Evolutionary conservation across 2,797 vertebrate genomes (phyloP), one percentile per base, ranked within the genome.

Genomic region (Denticeps clupeoides): DNA sequence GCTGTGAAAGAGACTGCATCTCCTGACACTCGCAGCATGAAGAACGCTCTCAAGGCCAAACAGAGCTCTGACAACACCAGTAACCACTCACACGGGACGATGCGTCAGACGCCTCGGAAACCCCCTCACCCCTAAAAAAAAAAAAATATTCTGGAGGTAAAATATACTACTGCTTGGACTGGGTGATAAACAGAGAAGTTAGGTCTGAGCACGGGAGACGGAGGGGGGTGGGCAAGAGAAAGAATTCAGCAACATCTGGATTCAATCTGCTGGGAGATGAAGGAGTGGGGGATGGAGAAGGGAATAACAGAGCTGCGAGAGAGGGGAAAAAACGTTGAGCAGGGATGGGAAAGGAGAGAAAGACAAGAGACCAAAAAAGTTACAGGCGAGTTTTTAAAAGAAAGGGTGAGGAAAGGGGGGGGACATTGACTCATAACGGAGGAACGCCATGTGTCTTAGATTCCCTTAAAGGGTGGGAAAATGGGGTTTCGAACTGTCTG

Each of bases 231-330:
- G 21, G 18, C 27, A 45, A 51, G 26, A 64, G 57, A 51, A 54
- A 51, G 64, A 63, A 56, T 72, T 72, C 45, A 58, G 59, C 59
- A 78, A 81, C 80, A 82, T 82, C 80, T 82, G 80, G 80, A 82
- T 75, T 78, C 79, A 82, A 80, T 82, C 79, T 72, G 74, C 72
- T 41, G 16, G 47, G 33, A 28, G 54, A 59, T 48, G 44, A 51
- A 4, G 23, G 45, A 18, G n/a, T 32, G 24, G 12, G 63, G 60
- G 53, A 57, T 42, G 55, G 58, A 35, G 55, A 57, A 31, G 27
- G 55, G 55, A 41, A 1, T 9, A 49, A 41, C 35, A 38, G 38
- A 42, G 31, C 43, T 46, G 26, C 26, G 41, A 9, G 9, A 32
- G 12, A 45, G 26, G 31, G 41, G 16, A 48, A 8, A 7, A 46